phyloP scores from a whole-genome alignment of 1,140 invertebrate genomes.

The Neodiprion lecontei region DNA sequence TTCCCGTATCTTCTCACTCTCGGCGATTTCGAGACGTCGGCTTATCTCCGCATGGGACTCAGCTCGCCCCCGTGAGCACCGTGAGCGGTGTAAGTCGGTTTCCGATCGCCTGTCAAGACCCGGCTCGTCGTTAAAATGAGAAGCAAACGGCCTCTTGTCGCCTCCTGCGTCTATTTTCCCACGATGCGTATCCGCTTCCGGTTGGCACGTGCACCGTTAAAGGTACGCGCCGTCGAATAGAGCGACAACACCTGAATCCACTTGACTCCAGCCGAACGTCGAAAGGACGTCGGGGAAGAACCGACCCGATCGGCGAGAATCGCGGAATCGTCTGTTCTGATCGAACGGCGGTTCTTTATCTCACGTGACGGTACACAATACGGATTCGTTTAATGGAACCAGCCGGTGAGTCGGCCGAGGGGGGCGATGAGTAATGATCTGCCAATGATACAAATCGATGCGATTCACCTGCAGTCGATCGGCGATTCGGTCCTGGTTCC shows the following conservation, averaged over 20 bases:
- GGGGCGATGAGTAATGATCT: conserved; percentile 55
- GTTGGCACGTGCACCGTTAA: conserved; percentile 37
- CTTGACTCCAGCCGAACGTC: background rate
- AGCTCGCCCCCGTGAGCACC: no score
- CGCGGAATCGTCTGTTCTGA: background rate
- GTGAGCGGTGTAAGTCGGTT: no score
- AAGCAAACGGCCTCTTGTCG: conserved; percentile 35
- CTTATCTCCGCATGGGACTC: no score
- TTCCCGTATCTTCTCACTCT: no score
- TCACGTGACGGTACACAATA: background rate
- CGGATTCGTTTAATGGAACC: conserved; percentile 6
- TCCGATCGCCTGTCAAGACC: background rate
- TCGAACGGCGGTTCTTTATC: background rate
- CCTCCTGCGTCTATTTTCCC: conserved; percentile 37
- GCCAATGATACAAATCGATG: conserved; percentile 57
- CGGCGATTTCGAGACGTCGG: no score
- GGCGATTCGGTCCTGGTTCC: conserved; percentile 50
- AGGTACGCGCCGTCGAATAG: conserved; percentile 32
- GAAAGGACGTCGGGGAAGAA: background rate
- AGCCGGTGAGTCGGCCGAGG: background rate
- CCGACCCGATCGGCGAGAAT: background rate
- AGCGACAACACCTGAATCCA: conserved; percentile 35
- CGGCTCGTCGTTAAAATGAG: background rate
- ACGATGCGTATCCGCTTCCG: conserved; percentile 50
- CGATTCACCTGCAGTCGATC: conserved; percentile 53